Evolutionary conservation across 2,797 vertebrate species (phyloP).

Genomic region (Pempheris klunzingeri): DNA sequence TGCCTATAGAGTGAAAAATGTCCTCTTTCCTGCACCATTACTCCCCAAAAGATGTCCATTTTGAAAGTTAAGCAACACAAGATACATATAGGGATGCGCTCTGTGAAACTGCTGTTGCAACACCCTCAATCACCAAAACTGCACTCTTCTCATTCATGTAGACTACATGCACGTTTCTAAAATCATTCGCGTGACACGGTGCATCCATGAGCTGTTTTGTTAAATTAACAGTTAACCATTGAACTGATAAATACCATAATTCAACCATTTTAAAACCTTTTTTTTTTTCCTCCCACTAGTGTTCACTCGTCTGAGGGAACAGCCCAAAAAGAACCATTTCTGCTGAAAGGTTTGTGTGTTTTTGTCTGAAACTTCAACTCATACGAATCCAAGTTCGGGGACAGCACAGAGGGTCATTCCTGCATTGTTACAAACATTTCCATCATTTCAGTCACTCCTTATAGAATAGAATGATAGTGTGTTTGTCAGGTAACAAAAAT

Average conservation of each 20-base stretch:
- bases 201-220: background rate
- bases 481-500: slow-evolving; percentile 23
- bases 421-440: background rate
- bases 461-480: background rate
- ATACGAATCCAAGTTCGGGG: background rate
- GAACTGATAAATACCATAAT: background rate
- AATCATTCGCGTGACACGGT: background rate
- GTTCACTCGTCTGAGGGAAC: background rate
- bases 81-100: background rate
- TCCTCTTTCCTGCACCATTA: background rate
- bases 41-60: background rate
- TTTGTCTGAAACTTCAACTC: background rate
- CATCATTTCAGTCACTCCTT: background rate
- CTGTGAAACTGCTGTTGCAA: background rate
- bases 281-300: background rate
- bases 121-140: background rate
- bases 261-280: background rate
- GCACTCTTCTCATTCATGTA: background rate
- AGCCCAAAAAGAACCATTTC: background rate
- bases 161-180: background rate
- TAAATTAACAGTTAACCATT: background rate
- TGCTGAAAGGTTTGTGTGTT: background rate
- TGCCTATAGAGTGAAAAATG: slow-evolving; percentile 14
- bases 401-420: background rate
- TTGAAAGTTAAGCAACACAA: background rate